Conservation (phyloP, 35 echinoderm and acorn worm genomes). For the Ophioderma brevispina region DNA sequence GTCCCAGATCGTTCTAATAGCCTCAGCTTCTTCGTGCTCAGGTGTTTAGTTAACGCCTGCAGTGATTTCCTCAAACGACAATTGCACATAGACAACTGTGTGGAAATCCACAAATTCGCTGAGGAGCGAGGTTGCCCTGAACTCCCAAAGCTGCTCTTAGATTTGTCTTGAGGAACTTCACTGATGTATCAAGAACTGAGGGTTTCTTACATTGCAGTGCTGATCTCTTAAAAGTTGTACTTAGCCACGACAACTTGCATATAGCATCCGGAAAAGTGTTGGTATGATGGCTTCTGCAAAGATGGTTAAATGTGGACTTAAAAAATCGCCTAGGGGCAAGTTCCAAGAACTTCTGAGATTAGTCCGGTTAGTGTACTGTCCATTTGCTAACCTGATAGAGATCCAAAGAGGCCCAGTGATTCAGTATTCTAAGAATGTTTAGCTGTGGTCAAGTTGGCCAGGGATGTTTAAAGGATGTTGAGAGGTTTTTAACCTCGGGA, state of each 20-base stretch:
- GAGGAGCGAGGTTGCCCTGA: conserved; percentile 48
- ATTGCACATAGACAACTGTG: conserved; percentile 57
- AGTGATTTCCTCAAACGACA: conserved; percentile 56
- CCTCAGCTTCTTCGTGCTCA: conserved; percentile 55
- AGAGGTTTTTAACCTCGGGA: conserved; percentile 6
- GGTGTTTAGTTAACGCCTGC: conserved; percentile 56
- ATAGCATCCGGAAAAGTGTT: conserved; percentile 40
- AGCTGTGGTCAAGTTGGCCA: conserved; percentile 20
- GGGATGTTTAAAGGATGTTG: conserved; percentile 18
- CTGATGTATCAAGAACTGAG: conserved; percentile 32
- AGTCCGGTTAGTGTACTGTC: conserved; percentile 7
- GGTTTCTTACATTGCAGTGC: conserved; percentile 33
- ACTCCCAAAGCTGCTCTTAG: conserved; percentile 27
- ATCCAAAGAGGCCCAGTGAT: background rate
- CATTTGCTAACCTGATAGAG: conserved; percentile 7
- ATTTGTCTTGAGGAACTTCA: conserved; percentile 45
- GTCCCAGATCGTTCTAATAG: conserved; percentile 37
- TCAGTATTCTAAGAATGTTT: conserved; percentile 17
- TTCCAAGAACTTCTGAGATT: conserved; percentile 26
- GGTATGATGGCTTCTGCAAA: conserved; percentile 19
- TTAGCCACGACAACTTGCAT: conserved; percentile 45
- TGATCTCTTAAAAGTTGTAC: conserved; percentile 2
- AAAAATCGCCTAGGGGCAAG: background rate
- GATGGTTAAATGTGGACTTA: conserved; percentile 33
- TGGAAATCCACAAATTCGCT: conserved; percentile 68